Evolutionary conservation across 2,797 vertebrate species (phyloP), one percentile per base, ranked within the genome.

Genomic region (Danionella dracula): DNA sequence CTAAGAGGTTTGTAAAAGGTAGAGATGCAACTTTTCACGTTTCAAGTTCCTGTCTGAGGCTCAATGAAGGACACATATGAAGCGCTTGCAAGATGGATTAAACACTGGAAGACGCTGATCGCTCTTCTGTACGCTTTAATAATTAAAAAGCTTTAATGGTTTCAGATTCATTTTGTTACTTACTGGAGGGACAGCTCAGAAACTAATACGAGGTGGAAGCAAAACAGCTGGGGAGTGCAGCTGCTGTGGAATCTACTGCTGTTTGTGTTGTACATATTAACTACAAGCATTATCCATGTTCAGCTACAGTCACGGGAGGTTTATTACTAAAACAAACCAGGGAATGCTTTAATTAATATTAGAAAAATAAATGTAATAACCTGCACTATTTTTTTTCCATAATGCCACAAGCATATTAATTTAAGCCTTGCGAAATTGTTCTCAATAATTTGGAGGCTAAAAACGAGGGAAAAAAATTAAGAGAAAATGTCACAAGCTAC

Each of bases 101-200:
- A 12, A 3, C 12, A 31, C 58, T 17, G 45, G 32, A 70, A 72
- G 42, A 60, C 48, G 66, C 53, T 75, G 68, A 75, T 70, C 66
- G 48, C 40, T 15, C 6, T 67, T 67, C 67, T 70, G 59, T 76
- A 72, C 61, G 54, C 64, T 37, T 65, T 57, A 70, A 67, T 74
- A 70, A 78, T 71, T 71, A 76, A 76, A 76, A 65, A 40, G 60
- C 50, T 49, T 34, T 34, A 44, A 68, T 76, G 72, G 60, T 61
- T 71, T 66, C 61, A 58, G 68, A 65, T 19, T 46, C 40, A 59
- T 57, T 44, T 60, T 54, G 31, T 62, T 71, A 66, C 63, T 68
- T 72, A 75, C 59, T 27, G 34, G 19, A 48, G 44, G 38, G 67
- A 40, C 38, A 42, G 61, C 40, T 66, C 41, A 35, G 58, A 51